Conservation (phyloP, 1,140 invertebrate species). For the Campoletis sonorensis region DNA sequence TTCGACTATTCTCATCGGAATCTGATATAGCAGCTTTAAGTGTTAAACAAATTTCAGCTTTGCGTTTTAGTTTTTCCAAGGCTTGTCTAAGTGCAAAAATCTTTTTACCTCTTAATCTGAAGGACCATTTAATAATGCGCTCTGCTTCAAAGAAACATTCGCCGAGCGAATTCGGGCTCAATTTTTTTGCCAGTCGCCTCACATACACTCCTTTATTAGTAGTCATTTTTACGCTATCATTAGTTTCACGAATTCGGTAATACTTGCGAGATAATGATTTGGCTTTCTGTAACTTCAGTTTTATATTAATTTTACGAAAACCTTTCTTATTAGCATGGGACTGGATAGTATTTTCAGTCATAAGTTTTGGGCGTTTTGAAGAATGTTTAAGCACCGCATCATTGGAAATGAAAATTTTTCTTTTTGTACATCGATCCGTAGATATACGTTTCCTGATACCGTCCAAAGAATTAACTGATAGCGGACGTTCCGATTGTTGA, state of each 20-base stretch:
- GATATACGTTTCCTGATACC: too few species aligned
- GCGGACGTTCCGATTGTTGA: neutral
- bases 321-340: neutral
- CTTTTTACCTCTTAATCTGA: neutral
- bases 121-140: neutral
- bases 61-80: neutral
- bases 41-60: conserved; percentile 1
- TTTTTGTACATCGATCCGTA: neutral
- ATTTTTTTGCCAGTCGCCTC: neutral
- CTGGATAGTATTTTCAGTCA: neutral
- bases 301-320: neutral
- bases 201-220: neutral
- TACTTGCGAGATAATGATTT: neutral
- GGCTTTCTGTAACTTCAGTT: neutral
- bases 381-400: neutral
- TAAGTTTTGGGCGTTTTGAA: neutral
- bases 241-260: neutral
- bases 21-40: neutral
- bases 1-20: neutral
- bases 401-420: neutral
- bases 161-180: neutral
- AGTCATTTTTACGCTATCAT: neutral
- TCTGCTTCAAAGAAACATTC: neutral
- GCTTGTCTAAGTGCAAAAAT: neutral
- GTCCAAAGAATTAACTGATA: neutral